phyloP scores from a whole-genome alignment of 2,113 vertebrate genomes.

The Notothenia coriiceps region DNA sequence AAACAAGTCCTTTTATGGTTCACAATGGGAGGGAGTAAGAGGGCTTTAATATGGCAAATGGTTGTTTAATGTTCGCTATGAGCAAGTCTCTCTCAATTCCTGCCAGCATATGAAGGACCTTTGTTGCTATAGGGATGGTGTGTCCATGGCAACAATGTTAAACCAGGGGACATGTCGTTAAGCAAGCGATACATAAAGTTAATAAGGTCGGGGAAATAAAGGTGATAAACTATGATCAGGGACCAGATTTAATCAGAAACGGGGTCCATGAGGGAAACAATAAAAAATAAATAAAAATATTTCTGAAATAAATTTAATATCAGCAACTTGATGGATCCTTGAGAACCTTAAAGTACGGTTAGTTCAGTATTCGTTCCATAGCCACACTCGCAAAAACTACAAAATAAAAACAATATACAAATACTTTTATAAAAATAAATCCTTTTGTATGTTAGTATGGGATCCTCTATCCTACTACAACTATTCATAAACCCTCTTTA shows the following conservation, averaged over 20 bases:
- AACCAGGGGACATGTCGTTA: constrained; percentile 44
- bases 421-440: constrained; percentile 53
- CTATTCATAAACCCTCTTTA: constrained; percentile 7
- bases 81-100: constrained; percentile 57
- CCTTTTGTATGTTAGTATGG: constrained; percentile 13
- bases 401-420: constrained; percentile 28
- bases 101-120: constrained; percentile 48
- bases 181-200: constrained; percentile 29
- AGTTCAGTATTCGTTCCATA: constrained; percentile 9
- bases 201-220: constrained; percentile 28
- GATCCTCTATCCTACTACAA: not conserved
- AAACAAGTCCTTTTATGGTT: constrained; percentile 37
- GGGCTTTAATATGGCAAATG: constrained; percentile 46
- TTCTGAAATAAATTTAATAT: not conserved
- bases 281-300: constrained; percentile 6
- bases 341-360: not conserved
- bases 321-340: not conserved
- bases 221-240: not conserved
- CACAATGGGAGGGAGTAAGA: constrained; percentile 23
- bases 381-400: constrained; percentile 29
- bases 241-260: constrained; percentile 23
- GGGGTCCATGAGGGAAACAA: not conserved
- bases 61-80: constrained; percentile 44
- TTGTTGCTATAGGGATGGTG: constrained; percentile 78
- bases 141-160: constrained; percentile 77